Conservation (phyloP, 1,140 invertebrate genomes). For the Thereuonema tuberculata region DNA sequence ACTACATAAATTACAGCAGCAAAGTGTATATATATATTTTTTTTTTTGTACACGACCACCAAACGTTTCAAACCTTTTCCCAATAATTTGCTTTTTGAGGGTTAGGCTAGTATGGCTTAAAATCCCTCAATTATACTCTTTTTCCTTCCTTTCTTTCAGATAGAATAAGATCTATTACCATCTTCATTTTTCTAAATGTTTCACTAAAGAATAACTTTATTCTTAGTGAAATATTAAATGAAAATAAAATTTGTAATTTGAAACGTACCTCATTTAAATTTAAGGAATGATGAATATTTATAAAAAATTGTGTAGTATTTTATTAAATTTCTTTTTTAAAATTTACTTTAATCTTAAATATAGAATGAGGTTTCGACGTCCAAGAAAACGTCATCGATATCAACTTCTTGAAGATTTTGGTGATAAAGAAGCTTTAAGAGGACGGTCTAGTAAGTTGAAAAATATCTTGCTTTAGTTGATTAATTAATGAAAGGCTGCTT, state of each 20-base stretch:
- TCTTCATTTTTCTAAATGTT: no score
- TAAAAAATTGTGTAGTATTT: slow-evolving; percentile 17
- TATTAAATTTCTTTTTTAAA: not conserved
- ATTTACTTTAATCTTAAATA: not conserved
- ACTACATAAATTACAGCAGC: no score
- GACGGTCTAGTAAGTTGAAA: no score
- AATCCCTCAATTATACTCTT: no score
- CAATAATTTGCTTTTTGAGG: no score
- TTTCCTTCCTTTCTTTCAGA: no score
- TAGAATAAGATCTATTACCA: no score
- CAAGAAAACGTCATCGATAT: slow-evolving; percentile 37
- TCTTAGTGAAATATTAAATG: not conserved
- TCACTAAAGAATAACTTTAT: no score
- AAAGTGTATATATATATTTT: no score
- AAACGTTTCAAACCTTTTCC: no score
- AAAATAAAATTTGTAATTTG: not conserved
- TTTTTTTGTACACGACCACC: no score
- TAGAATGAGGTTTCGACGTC: slow-evolving; percentile 18
- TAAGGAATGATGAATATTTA: slow-evolving; percentile 24
- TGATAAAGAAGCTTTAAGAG: slow-evolving; percentile 34
- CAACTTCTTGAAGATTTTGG: slow-evolving; percentile 42
- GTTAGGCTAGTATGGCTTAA: no score
- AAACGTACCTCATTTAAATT: slow-evolving; percentile 32
- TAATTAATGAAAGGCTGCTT: not conserved
- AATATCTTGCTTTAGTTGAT: not conserved